Evolutionary conservation across 2,797 vertebrate species (phyloP), one percentile per base, ranked within the genome.

Genomic region (Spea hammondii): DNA sequence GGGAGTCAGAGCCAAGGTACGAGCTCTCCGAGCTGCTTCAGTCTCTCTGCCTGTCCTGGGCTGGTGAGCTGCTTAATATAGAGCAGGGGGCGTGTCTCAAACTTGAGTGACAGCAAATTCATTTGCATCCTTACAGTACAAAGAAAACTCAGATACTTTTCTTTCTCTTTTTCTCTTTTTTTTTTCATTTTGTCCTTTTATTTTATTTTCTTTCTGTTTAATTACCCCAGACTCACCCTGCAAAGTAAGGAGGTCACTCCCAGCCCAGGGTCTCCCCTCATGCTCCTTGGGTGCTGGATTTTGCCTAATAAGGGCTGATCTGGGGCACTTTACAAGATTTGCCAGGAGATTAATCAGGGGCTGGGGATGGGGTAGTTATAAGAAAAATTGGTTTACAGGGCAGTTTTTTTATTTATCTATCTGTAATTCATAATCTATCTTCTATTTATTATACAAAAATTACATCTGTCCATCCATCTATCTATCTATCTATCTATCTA

Each of bases 241-340:
- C 32, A 32, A 3, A 32, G 32, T 32, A 32, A 32, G 32, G 32
- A 32, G 32, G 32, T 32, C 32, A 32, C 32, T 17, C 32, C 32
- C 32, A 59, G n/a, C 59, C n/a, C n/a, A 6, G 59, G 12, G 9
- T 4, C 14, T 17, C 59, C 32, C 9, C 4, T 44, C 50, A 48
- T 44, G 55, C 54, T 44, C 17, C 6, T 6, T 49, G 32, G 32
- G 32, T 32, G 32, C 32, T 32, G 70, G 54, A 64, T 45, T 5
- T 79, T 64, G 45, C 78, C 78, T 74, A 74, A 79, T 79, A 79
- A 46, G 78, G 72, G n/a, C 48, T 14, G 78, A 11, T 62, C n/a
- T 65, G 9, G 59, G 11, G 65, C n/a, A 44, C 17, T 17, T 17
- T 17, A 17, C 49, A 11, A 53, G 10, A 7, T 53, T 7, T 53